These are phyloP conservation scores for Hylaeus anthracinus DNA, from an alignment of 1,140 invertebrate species.

Conservation along the genomic window DNA sequence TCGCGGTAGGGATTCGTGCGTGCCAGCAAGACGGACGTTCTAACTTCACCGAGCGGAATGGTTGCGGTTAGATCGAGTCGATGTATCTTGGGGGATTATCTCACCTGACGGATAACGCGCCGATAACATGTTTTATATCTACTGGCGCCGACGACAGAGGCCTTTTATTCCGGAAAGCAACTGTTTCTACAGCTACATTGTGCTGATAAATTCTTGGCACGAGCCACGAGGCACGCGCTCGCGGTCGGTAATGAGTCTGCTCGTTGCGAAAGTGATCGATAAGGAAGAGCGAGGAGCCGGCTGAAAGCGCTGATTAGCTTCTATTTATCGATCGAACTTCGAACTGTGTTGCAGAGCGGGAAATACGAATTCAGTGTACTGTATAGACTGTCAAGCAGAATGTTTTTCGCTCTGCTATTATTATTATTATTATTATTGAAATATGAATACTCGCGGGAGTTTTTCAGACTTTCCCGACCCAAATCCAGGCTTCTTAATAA, in stretches of 20 bases:
- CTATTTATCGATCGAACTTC: too few species aligned
- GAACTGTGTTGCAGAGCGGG: too few species aligned
- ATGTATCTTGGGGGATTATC: slow-evolving; percentile 34
- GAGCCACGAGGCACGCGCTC: neutral
- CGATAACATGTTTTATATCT: slow-evolving; percentile 51
- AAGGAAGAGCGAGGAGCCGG: neutral
- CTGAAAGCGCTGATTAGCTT: too few species aligned
- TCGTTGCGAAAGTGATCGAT: neutral
- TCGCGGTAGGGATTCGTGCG: slow-evolving; percentile 28
- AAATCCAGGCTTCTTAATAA: slow-evolving; percentile 38
- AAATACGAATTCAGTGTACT: too few species aligned
- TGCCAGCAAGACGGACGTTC: slow-evolving; percentile 45
- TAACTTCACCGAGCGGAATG: slow-evolving; percentile 56
- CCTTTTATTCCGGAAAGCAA: too few species aligned
- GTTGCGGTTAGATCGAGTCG: slow-evolving; percentile 30
- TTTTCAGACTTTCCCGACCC: slow-evolving; percentile 9
- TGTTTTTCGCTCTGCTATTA: neutral
- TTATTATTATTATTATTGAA: neutral
- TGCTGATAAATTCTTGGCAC: neutral
- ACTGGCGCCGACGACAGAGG: neutral
- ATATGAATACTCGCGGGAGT: too few species aligned
- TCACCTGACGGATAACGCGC: slow-evolving; percentile 41
- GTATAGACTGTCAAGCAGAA: too few species aligned
- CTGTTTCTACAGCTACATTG: slow-evolving; percentile 15
- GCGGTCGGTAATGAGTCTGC: slow-evolving; percentile 1